phyloP scores from a whole-genome alignment of 1,140 invertebrate genomes.

The Drosophila kurseongensis region DNA sequence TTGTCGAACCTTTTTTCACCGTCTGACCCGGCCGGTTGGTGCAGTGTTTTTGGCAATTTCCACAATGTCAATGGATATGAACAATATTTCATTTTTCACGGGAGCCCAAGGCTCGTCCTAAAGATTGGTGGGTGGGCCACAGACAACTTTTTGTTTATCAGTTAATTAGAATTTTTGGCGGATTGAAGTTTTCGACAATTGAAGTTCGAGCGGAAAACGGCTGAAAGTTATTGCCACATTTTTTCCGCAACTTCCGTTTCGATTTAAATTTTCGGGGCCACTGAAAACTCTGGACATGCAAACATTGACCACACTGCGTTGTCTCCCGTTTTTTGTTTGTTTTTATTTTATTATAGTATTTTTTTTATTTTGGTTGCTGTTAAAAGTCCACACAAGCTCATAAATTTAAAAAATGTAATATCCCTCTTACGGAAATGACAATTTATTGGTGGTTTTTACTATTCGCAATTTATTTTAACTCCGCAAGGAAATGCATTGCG shows the following conservation, averaged over 20 bases:
- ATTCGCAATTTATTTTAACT: slow-evolving; percentile 84
- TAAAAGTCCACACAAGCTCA: slow-evolving; percentile 65
- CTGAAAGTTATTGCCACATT: slow-evolving; percentile 57
- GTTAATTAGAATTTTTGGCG: slow-evolving; percentile 75
- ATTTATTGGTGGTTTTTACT: slow-evolving; percentile 84
- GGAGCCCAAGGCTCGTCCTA: neutral
- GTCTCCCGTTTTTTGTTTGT: slow-evolving; percentile 10
- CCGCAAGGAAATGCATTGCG: slow-evolving; percentile 83
- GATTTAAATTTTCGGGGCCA: slow-evolving; percentile 68
- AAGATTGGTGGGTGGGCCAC: slow-evolving; percentile 8
- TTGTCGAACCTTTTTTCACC: slow-evolving; percentile 44
- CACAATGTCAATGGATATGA: slow-evolving; percentile 49
- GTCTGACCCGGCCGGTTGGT: slow-evolving; percentile 39
- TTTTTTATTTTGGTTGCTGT: slow-evolving; percentile 20
- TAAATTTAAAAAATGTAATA: slow-evolving; percentile 84
- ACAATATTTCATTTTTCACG: slow-evolving; percentile 62
- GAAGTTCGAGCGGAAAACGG: slow-evolving; percentile 63
- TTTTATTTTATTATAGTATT: slow-evolving; percentile 13
- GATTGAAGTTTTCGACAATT: slow-evolving; percentile 43
- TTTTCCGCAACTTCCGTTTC: slow-evolving; percentile 65
- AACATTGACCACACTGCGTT: slow-evolving; percentile 47
- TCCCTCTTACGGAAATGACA: slow-evolving; percentile 84
- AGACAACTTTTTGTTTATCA: slow-evolving; percentile 70
- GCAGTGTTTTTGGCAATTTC: slow-evolving; percentile 46
- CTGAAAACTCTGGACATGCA: slow-evolving; percentile 51